These are phyloP conservation scores for Melieria crassipennis DNA, from an alignment of 2,888 invertebrate species.

Conservation along the genomic window DNA sequence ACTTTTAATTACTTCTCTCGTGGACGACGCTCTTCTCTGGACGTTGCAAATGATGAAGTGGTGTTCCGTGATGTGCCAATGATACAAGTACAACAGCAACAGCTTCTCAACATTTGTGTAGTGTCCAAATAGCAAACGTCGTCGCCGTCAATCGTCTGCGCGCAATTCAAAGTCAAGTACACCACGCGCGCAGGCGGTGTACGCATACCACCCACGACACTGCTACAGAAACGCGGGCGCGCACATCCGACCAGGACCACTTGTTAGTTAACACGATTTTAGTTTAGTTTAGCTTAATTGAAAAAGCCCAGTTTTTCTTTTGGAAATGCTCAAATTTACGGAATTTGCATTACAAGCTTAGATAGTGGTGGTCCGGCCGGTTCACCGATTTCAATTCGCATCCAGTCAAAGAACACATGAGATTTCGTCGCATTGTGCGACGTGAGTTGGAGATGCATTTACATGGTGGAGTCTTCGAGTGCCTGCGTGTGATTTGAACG, in stretches of 20 bases:
- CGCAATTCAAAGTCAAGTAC: not conserved
- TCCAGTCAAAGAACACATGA: conserved; percentile 38
- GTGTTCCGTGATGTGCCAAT: conserved; percentile 30
- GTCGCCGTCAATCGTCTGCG: not conserved
- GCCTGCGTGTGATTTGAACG: conserved; percentile 43
- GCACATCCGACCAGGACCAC: conserved; percentile 17
- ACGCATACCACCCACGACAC: conserved; percentile 8
- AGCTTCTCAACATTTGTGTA: conserved; percentile 46
- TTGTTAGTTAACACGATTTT: not conserved
- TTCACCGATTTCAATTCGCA: not conserved
- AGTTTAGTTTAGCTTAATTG: not conserved
- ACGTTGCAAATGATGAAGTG: conserved; percentile 46
- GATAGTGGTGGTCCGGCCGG: too few species aligned
- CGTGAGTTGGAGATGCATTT: conserved; percentile 39
- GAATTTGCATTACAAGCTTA: not conserved
- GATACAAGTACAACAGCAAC: conserved; percentile 33
- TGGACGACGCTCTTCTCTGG: conserved; percentile 42
- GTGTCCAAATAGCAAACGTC: conserved; percentile 29
- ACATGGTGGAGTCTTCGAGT: conserved; percentile 27
- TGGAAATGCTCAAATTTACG: not conserved
- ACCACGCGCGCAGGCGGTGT: conserved; percentile 20
- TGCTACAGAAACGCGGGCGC: conserved; percentile 2
- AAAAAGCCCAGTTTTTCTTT: not conserved
- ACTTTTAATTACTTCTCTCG: conserved; percentile 38
- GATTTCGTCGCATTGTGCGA: conserved; percentile 15